Conservation (phyloP, 1,140 invertebrate genomes). For the Anastrepha ludens region DNA sequence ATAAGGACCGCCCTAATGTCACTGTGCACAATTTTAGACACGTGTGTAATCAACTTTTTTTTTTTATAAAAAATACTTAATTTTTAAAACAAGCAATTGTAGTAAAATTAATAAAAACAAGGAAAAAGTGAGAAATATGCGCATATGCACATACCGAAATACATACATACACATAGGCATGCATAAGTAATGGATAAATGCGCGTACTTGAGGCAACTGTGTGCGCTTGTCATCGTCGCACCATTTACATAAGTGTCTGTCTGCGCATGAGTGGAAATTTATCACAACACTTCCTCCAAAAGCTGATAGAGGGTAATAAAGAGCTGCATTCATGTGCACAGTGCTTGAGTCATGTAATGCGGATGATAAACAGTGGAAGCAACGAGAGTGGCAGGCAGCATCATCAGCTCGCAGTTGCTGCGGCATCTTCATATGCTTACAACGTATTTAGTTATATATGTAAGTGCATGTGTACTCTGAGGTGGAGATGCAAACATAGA, state of each 20-base stretch:
- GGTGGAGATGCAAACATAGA: no score
- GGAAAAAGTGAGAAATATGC: not conserved
- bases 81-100: slow-evolving; percentile 22
- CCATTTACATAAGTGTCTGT: slow-evolving; percentile 25
- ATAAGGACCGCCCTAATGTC: not conserved
- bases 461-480: not conserved
- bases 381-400: not conserved
- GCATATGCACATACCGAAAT: not conserved
- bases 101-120: slow-evolving; percentile 23
- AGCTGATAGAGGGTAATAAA: slow-evolving; percentile 32
- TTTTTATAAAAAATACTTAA: not conserved
- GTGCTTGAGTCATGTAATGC: slow-evolving; percentile 38
- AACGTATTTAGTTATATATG: not conserved
- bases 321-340: not conserved
- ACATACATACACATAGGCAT: not conserved
- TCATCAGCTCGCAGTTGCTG: not conserved
- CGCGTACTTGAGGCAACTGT: not conserved
- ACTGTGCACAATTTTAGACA: slow-evolving; percentile 11
- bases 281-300: slow-evolving; percentile 38
- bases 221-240: slow-evolving; percentile 14
- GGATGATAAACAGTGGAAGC: slow-evolving; percentile 23
- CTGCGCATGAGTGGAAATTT: slow-evolving; percentile 30
- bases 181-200: no score
- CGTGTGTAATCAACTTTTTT: slow-evolving; percentile 4
- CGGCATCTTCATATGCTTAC: not conserved